Conservation (phyloP, 1,140 invertebrate species). For the Kradibia gibbosae region DNA sequence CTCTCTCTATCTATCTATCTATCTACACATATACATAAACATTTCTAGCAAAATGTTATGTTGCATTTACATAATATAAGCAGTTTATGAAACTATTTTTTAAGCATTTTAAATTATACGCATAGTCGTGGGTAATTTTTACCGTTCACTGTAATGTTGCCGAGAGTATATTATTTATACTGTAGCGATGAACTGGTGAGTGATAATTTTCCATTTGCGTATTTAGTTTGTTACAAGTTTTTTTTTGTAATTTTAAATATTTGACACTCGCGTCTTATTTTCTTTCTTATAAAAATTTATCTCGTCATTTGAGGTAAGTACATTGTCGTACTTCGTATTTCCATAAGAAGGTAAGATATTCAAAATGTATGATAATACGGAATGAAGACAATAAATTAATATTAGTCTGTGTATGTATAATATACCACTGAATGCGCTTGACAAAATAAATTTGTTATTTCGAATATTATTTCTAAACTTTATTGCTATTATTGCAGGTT, state of each 20-base stretch:
- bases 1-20: conserved; percentile 39
- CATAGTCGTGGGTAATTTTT: conserved; percentile 22
- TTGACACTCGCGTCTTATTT: neutral
- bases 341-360: neutral
- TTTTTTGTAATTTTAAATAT: conserved; percentile 17
- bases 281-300: neutral
- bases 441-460: neutral
- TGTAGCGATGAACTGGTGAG: neutral
- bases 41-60: neutral
- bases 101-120: conserved; percentile 35
- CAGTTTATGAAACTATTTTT: conserved; percentile 5
- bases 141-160: conserved; percentile 5
- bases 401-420: neutral
- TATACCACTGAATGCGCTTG: neutral
- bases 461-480: neutral
- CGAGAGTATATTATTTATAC: conserved; percentile 6
- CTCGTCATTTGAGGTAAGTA: neutral
- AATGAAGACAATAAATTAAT: too few species aligned
- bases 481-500: neutral
- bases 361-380: neutral
- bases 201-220: neutral
- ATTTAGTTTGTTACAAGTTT: neutral
- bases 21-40: neutral
- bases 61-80: too few species aligned
- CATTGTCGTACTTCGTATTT: neutral